These are phyloP conservation scores for Lasius platythorax DNA, from an alignment of 2,888 invertebrate species.

Conservation along the genomic window DNA sequence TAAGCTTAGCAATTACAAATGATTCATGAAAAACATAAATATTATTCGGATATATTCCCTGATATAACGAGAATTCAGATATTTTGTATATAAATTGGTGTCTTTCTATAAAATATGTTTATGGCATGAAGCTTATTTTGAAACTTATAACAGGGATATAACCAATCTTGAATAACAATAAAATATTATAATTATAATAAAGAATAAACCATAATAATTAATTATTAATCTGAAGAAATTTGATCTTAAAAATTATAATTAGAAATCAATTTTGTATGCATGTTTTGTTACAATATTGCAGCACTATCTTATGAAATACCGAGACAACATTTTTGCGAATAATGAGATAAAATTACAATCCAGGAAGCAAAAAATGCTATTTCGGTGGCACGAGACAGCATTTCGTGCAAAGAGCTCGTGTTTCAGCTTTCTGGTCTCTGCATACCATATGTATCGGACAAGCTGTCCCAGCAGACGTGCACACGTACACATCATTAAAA, in stretches of 20 bases:
- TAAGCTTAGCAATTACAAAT: background rate
- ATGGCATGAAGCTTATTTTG: background rate
- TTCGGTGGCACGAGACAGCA: conserved; percentile 33
- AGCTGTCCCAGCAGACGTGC: conserved; percentile 36
- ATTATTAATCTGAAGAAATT: conserved; percentile 3
- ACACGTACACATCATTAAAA: conserved; percentile 4
- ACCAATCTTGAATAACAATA: background rate
- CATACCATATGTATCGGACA: conserved; percentile 26
- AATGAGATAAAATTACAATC: conserved; percentile 31
- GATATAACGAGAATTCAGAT: background rate
- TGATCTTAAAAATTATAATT: background rate
- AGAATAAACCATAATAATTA: conserved; percentile 16
- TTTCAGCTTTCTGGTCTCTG: conserved; percentile 39
- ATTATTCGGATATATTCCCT: background rate
- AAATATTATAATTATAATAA: background rate
- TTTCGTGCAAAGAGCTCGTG: conserved; percentile 32
- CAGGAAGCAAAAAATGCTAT: conserved; percentile 40
- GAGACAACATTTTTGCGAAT: background rate
- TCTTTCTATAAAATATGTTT: background rate
- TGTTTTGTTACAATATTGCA: no score
- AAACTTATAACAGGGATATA: background rate
- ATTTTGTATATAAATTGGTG: conserved; percentile 2
- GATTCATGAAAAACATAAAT: conserved; percentile 2
- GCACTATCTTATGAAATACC: background rate
- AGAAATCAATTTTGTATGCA: conserved; percentile 1